Conservation (phyloP, 2,888 invertebrate genomes). For the Scaptomyza tumidula region DNA sequence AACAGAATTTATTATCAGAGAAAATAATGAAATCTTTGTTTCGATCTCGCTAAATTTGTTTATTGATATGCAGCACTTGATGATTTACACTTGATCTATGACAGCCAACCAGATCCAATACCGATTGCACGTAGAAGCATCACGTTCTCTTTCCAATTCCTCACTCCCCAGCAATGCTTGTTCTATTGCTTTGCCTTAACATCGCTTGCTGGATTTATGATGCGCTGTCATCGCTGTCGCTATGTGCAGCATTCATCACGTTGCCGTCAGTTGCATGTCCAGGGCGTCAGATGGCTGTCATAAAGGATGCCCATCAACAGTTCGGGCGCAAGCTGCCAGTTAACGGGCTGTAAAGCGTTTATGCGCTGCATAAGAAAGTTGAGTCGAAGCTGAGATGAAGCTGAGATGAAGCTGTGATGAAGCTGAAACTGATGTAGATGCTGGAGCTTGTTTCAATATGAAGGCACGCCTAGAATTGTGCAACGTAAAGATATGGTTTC, state of each 20-base stretch:
- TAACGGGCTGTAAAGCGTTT: constrained; percentile 52
- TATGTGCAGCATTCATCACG: constrained; percentile 71
- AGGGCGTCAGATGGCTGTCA: constrained; percentile 70
- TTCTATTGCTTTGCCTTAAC: constrained; percentile 2
- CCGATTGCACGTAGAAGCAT: constrained; percentile 49
- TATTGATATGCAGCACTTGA: constrained; percentile 16
- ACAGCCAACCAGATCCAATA: constrained; percentile 35
- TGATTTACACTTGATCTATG: constrained; percentile 16
- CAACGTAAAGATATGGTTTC: constrained; percentile 45
- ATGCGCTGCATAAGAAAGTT: constrained; percentile 15
- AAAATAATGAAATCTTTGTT: background rate
- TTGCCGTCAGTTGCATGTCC: constrained; percentile 67
- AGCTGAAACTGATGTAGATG: constrained; percentile 1
- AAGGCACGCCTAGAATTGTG: constrained; percentile 36
- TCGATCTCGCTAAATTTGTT: background rate
- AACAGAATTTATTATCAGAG: background rate
- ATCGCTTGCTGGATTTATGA: constrained; percentile 65
- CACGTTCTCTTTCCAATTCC: constrained; percentile 17
- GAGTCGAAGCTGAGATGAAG: background rate
- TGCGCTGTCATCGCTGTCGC: constrained; percentile 50
- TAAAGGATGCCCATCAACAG: constrained; percentile 75
- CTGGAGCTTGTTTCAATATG: background rate
- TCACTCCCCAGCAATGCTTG: background rate
- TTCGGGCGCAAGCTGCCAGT: constrained; percentile 36
- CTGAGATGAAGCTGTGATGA: background rate